Evolutionary conservation across 2,888 invertebrate genomes (phyloP).

Genomic region (Brassicogethes aeneus): DNA sequence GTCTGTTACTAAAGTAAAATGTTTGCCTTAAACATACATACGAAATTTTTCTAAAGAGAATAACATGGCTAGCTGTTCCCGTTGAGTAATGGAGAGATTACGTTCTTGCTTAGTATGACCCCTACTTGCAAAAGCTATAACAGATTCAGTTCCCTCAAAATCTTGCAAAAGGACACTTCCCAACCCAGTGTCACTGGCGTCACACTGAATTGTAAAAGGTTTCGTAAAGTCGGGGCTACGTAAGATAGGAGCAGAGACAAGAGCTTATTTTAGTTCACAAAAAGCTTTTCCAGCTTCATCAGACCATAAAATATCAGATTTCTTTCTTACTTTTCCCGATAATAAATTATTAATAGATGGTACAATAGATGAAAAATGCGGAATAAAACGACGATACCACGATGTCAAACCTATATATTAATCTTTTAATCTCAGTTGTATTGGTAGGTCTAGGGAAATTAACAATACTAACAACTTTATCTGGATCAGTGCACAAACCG

Average conservation of each 20-base stretch:
- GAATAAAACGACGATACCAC: not conserved
- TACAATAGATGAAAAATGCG: not conserved
- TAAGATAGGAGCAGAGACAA: too few relatives aligned
- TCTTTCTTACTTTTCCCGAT: not conserved
- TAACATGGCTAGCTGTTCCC: conserved; percentile 15
- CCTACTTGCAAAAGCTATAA: conserved; percentile 18
- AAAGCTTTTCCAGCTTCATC: conserved; percentile 5
- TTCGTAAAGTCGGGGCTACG: conserved; percentile 5
- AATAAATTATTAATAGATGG: not conserved
- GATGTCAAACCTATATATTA: not conserved
- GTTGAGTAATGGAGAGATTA: conserved; percentile 16
- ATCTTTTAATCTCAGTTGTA: too few relatives aligned
- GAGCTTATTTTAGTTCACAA: conserved; percentile 3
- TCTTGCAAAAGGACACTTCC: not conserved
- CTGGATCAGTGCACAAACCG: not conserved
- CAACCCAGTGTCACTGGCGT: too few relatives aligned
- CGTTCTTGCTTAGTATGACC: conserved; percentile 16
- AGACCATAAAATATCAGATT: not conserved
- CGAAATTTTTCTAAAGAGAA: conserved; percentile 18
- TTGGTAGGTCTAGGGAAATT: not conserved
- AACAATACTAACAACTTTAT: not conserved
- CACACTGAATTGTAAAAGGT: conserved; percentile 6
- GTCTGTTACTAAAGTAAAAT: conserved; percentile 10
- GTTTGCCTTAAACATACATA: conserved; percentile 10
- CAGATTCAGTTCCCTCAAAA: conserved; percentile 12